phyloP scores from a whole-genome alignment of 2,888 invertebrate species.

The Junonia oenone region DNA sequence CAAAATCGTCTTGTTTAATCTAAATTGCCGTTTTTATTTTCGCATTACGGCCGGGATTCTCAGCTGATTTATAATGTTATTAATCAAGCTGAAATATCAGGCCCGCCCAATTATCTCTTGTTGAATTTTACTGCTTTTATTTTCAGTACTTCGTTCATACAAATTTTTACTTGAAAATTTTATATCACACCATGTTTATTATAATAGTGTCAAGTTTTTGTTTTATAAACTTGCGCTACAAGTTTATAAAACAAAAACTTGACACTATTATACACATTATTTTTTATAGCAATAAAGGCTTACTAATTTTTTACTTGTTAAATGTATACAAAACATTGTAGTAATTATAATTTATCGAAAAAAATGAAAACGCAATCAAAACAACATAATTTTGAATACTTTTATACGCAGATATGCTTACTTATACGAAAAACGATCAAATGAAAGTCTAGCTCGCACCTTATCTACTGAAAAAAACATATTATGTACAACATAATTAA shows the following conservation, averaged over 20 bases:
- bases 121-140: slow-evolving; percentile 44
- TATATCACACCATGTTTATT: slow-evolving; percentile 1
- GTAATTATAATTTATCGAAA: too few species aligned
- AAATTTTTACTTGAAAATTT: slow-evolving; percentile 22
- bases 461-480: too few species aligned
- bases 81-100: slow-evolving; percentile 64
- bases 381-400: too few species aligned
- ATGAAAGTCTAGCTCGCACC: too few species aligned
- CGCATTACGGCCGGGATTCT: slow-evolving; percentile 45
- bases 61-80: slow-evolving; percentile 59
- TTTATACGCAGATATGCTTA: too few species aligned
- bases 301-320: too few species aligned
- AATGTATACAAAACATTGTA: too few species aligned
- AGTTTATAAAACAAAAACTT: not conserved
- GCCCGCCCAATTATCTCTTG: slow-evolving; percentile 55
- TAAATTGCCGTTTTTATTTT: slow-evolving; percentile 51
- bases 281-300: too few species aligned
- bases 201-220: not conserved
- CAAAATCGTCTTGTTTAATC: slow-evolving; percentile 42
- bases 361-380: too few species aligned
- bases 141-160: slow-evolving; percentile 27
- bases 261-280: too few species aligned
- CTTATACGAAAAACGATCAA: too few species aligned
- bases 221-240: not conserved
- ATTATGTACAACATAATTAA: too few species aligned